phyloP scores from a whole-genome alignment of 2,888 invertebrate species.

The Hyppa rectilinea region DNA sequence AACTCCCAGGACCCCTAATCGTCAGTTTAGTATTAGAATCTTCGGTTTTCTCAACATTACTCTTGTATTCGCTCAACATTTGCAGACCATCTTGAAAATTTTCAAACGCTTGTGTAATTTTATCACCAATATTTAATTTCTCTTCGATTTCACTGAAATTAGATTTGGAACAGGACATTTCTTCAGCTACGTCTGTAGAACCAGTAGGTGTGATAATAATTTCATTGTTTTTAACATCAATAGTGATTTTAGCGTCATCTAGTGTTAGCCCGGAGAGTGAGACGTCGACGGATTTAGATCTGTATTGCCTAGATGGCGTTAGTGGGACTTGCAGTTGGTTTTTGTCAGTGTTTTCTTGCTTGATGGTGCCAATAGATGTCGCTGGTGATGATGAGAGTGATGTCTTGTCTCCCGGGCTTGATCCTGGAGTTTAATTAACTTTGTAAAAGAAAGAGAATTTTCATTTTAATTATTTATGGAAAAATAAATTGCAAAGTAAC shows the following conservation, averaged over 20 bases:
- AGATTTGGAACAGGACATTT: constrained; percentile 65
- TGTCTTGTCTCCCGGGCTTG: constrained; percentile 86
- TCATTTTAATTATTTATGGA: constrained; percentile 48
- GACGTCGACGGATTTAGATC: constrained; percentile 91
- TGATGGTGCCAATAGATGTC: constrained; percentile 78
- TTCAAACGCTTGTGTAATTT: constrained; percentile 81
- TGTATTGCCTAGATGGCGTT: constrained; percentile 83
- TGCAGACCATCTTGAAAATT: constrained; percentile 85
- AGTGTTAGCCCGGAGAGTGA: constrained; percentile 81
- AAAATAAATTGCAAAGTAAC: background rate
- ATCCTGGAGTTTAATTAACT: constrained; percentile 81
- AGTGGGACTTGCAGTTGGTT: constrained; percentile 83
- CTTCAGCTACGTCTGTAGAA: constrained; percentile 75
- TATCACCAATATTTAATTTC: constrained; percentile 82
- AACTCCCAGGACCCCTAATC: constrained; percentile 86
- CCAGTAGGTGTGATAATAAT: constrained; percentile 86
- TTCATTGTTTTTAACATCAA: constrained; percentile 85
- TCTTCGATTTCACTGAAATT: constrained; percentile 80
- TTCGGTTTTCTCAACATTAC: constrained; percentile 70
- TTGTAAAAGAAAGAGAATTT: constrained; percentile 68
- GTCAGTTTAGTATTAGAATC: constrained; percentile 81
- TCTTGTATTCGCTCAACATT: constrained; percentile 77
- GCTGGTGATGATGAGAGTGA: constrained; percentile 85
- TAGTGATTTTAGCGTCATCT: constrained; percentile 84
- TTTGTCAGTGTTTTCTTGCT: constrained; percentile 77